phyloP scores from a whole-genome alignment of 2,797 vertebrate genomes.

The Acomys russatus region DNA sequence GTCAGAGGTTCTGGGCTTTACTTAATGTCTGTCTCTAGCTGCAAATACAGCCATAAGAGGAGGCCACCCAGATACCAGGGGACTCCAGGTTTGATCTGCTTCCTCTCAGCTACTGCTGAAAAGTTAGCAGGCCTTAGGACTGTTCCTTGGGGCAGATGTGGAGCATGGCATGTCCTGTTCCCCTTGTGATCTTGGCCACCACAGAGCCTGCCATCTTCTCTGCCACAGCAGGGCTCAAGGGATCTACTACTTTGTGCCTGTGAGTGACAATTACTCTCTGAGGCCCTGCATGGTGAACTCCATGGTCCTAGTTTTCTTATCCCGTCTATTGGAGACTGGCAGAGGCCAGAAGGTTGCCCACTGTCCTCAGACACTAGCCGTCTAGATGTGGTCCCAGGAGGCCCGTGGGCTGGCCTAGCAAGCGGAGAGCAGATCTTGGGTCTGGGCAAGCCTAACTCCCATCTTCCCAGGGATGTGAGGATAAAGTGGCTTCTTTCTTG shows the following conservation, averaged over 20 bases:
- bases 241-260: constrained; percentile 22
- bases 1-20: neutral
- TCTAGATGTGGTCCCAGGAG: constrained; percentile 21
- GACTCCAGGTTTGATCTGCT: neutral
- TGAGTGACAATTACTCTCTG: constrained; percentile 17
- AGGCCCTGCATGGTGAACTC: constrained; percentile 44
- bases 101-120: no score
- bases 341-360: neutral
- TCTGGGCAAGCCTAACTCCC: neutral
- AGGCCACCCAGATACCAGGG: neutral
- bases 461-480: neutral
- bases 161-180: neutral
- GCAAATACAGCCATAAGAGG: neutral
- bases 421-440: rapidly evolving
- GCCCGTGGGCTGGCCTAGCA: constrained; percentile 24
- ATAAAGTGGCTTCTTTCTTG: neutral
- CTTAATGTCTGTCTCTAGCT: neutral
- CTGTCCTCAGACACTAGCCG: rapidly evolving
- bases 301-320: rapidly evolving
- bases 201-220: neutral
- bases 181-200: neutral
- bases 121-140: neutral
- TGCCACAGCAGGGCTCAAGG: neutral
- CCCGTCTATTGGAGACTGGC: neutral
- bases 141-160: neutral